These are phyloP conservation scores for Noctuana brunneofusca DNA, from an alignment of 2,888 invertebrate genomes.

Conservation along the genomic window DNA sequence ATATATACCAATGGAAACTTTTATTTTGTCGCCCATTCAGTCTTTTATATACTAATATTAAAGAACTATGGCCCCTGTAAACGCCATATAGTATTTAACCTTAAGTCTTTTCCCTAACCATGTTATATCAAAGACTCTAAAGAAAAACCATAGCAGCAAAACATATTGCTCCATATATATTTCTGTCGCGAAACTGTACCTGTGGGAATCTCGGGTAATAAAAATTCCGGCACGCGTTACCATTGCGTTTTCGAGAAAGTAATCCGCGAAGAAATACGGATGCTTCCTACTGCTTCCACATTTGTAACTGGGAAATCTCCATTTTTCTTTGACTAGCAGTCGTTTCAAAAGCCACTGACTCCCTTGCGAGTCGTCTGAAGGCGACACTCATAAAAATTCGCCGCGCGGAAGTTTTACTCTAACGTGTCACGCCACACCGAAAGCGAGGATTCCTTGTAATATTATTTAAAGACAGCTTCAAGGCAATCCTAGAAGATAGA, in stretches of 20 bases:
- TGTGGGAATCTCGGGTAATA: constrained; percentile 69
- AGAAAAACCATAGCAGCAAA: constrained; percentile 42
- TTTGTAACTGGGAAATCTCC: constrained; percentile 80
- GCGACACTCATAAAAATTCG: constrained; percentile 80
- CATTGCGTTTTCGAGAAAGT: constrained; percentile 73
- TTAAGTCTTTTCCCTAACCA: background rate
- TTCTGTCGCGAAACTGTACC: constrained; percentile 71
- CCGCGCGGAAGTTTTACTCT: constrained; percentile 64
- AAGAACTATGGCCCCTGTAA: background rate
- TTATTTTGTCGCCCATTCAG: background rate
- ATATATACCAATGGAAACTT: background rate
- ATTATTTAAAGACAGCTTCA: constrained; percentile 52
- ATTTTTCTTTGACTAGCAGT: constrained; percentile 80
- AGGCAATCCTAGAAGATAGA: constrained; percentile 21
- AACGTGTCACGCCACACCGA: constrained; percentile 56
- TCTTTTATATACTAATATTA: background rate
- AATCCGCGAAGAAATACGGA: constrained; percentile 78
- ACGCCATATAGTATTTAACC: background rate
- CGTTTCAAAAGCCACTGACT: constrained; percentile 74
- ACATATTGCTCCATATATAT: constrained; percentile 71
- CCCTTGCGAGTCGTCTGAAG: constrained; percentile 70
- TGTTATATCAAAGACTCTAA: background rate
- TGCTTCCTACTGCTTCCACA: constrained; percentile 73
- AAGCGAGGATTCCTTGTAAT: constrained; percentile 57
- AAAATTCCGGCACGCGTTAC: constrained; percentile 74